Conservation (phyloP, 2,797 vertebrate species). For the Sebastes elongatus region DNA sequence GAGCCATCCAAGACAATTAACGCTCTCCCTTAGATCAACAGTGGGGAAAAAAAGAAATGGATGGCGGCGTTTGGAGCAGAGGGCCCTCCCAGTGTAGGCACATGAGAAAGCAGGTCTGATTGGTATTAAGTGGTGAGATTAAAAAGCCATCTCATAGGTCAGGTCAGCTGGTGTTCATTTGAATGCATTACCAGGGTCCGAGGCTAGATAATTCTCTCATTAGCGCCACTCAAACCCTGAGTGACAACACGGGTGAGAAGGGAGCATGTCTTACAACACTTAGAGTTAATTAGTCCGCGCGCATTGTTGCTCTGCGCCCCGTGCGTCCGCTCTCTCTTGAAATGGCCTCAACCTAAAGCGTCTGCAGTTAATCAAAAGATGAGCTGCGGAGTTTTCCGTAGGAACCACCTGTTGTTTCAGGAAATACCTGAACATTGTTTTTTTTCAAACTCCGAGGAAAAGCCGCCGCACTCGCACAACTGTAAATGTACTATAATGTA, state of each 20-base stretch:
- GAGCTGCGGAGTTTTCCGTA: conserved; percentile 26
- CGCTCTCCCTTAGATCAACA: conserved; percentile 69
- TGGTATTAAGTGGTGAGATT: conserved; percentile 83
- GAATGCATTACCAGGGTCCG: conserved; percentile 80
- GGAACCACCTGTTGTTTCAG: conserved; percentile 40
- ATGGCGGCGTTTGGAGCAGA: conserved; percentile 59
- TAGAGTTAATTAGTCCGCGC: conserved; percentile 80
- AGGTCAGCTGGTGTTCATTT: conserved; percentile 80
- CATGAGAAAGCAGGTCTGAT: conserved; percentile 76
- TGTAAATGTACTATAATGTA: not conserved
- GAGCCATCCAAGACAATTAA: conserved; percentile 76
- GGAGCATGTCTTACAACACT: conserved; percentile 83
- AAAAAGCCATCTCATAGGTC: conserved; percentile 81
- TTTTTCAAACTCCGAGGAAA: not conserved
- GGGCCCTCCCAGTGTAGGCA: conserved; percentile 63
- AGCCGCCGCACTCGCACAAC: not conserved
- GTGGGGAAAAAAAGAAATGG: conserved; percentile 35
- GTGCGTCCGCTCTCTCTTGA: conserved; percentile 40
- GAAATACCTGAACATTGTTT: not conserved
- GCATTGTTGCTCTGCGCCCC: conserved; percentile 64
- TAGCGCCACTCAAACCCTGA: conserved; percentile 83
- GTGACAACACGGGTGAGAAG: conserved; percentile 80
- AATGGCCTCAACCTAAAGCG: conserved; percentile 36
- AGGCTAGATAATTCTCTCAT: conserved; percentile 83
- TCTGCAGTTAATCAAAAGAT: conserved; percentile 42